Percentiles rank a stretch among this genome's conserved stretches.
Evolutionary conservation across 2,888 invertebrate genomes (phyloP).

Genomic region (Hoplodrina ambigua): DNA sequence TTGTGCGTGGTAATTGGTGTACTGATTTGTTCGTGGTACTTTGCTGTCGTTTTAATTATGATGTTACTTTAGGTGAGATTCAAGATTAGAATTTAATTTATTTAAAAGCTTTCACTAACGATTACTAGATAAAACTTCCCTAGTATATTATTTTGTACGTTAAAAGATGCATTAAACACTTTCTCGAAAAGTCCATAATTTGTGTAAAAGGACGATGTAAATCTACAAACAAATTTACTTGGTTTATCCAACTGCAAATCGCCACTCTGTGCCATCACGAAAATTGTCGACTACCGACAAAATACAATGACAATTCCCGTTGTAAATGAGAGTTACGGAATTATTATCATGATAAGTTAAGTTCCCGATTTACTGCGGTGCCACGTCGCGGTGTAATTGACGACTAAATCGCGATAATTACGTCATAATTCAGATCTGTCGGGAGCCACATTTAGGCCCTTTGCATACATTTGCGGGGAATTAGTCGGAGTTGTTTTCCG

Average conservation of each 20-base stretch:
- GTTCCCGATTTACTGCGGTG: slow-evolving; percentile 71
- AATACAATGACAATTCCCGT: slow-evolving; percentile 54
- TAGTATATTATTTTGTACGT: not conserved
- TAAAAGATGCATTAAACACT: not conserved
- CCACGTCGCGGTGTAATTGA: slow-evolving; percentile 73
- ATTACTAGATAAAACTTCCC: not conserved
- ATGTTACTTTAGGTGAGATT: not conserved
- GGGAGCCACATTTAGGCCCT: slow-evolving; percentile 70
- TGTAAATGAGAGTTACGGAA: slow-evolving; percentile 58
- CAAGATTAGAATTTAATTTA: not conserved
- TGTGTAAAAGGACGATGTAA: slow-evolving; percentile 14
- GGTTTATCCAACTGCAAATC: slow-evolving; percentile 27
- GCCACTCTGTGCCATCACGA: slow-evolving; percentile 17
- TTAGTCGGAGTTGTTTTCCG: slow-evolving; percentile 58
- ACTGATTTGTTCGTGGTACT: slow-evolving; percentile 23
- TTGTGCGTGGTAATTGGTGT: slow-evolving; percentile 42
- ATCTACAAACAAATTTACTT: slow-evolving; percentile 11
- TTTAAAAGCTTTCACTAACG: not conserved
- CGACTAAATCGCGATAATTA: slow-evolving; percentile 81
- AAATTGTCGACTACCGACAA: slow-evolving; percentile 41
- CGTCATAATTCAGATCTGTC: slow-evolving; percentile 76
- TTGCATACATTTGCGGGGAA: slow-evolving; percentile 68
- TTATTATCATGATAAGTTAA: slow-evolving; percentile 71
- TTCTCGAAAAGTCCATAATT: slow-evolving; percentile 7
- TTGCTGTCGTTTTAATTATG: slow-evolving; percentile 1